Base-by-base conservation (phyloP, 2,797 vertebrate genomes). In the Rhinogobio ventralis region DNA sequence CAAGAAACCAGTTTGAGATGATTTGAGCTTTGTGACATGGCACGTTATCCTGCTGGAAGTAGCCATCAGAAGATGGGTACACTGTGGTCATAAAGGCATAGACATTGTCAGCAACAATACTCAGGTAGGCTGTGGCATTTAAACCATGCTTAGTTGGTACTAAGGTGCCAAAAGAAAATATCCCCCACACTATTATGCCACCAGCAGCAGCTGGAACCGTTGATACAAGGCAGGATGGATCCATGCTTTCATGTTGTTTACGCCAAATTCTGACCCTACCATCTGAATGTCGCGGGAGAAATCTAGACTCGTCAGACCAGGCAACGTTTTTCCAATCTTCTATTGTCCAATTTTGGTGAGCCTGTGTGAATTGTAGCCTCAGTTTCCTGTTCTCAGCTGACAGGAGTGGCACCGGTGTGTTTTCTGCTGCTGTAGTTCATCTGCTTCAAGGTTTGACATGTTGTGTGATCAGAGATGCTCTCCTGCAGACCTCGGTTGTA, bases 171-270 rank as follows among this genome's bases (percentile, higher is more conserved):
- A 64, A 64, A 30, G 13, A 51, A 51, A 30, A 53, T 33, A 33
- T 74, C 10, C 17, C 15, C 9, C 25, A 20, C 25, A 51, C 25
- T 15, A 33, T 20, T 73, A 51, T 4, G 30, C 25, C 25, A 11
- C 17, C 46, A 73, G 25, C 7, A 30, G 8, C 25, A 51, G 17
- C 46, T 9, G 30, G 46, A 84, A 79, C 23, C 39, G 5, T 82
- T 81, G 42, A 81, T 57, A 84, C 82, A 87, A 90, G 64, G 81
- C 82, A 87, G 45, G 60, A 78, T 85, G 51, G 69, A 88, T 80
- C 74, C 30, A 73, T 87, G 75, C 36, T 79, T 83, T 88, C 15
- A 84, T 84, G 85, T 64, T 89, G 78, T 87, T 88, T 82, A 85
- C 9, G 8, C 51, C 76, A 75, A 87, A 85, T 86, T 86, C 69